These are phyloP conservation scores for Pedicia rivosa DNA, from an alignment of 2,888 invertebrate species.

Conservation along the genomic window DNA sequence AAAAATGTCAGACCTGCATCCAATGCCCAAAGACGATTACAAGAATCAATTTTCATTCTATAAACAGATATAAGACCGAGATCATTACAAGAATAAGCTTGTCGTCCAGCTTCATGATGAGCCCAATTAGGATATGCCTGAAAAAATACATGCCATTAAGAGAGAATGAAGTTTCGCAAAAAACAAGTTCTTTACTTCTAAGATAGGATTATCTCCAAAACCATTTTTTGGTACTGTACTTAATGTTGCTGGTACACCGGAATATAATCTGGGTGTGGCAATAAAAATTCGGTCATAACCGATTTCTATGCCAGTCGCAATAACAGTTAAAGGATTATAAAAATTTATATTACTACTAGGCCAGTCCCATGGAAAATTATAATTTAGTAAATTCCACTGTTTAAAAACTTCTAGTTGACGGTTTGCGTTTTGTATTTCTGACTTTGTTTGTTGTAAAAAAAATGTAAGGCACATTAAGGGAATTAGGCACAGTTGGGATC, in stretches of 20 bases:
- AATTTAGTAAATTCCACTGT: conserved; percentile 53
- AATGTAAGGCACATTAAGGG: too few relatives aligned
- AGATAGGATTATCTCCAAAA: conserved; percentile 48
- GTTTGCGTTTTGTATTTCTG: too few relatives aligned
- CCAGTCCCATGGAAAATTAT: conserved; percentile 45
- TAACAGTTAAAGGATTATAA: conserved; percentile 47
- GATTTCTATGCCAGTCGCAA: conserved; percentile 61
- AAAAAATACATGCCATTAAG: too few relatives aligned
- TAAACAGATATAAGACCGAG: conserved; percentile 65
- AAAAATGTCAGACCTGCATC: conserved; percentile 60
- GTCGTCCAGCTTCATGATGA: conserved; percentile 53
- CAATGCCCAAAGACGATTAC: conserved; percentile 67
- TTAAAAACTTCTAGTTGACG: conserved; percentile 43
- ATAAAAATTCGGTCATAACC: conserved; percentile 55
- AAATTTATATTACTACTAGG: conserved; percentile 36
- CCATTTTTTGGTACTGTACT: conserved; percentile 50
- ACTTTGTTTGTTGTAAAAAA: too few relatives aligned
- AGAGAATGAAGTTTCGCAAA: too few relatives aligned
- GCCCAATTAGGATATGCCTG: conserved; percentile 63
- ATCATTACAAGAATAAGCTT: conserved; percentile 57
- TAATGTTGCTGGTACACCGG: conserved; percentile 62
- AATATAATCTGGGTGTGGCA: conserved; percentile 55
- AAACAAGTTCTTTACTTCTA: conserved; percentile 35
- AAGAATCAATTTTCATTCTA: conserved; percentile 57
- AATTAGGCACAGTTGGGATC: too few relatives aligned